Base-by-base conservation (phyloP, 2,888 invertebrate species). In the Pollenia labialis region DNA sequence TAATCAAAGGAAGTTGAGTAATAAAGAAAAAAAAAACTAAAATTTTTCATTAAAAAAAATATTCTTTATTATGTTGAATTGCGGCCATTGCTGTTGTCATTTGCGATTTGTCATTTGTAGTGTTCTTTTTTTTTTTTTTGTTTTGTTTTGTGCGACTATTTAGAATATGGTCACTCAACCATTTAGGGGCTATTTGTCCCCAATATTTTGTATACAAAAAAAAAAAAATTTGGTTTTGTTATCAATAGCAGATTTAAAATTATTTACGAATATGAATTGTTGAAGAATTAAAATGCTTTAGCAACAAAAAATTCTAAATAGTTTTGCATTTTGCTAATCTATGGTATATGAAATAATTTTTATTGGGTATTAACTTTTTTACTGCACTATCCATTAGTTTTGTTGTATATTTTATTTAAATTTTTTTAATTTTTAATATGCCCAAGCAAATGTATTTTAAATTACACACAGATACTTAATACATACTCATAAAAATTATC, bases 171-270 rank as follows among this genome's bases (percentile, higher is more conserved):
- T 58, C 75, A 79, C 69, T 71, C 69, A 64, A 82, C 85, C 82
- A 82, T 86, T 86, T 86, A 74, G 62, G 75, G 81, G 40, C 46
- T 18, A 80, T 62, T 85, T 87, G 87, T 81, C 83, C 85, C 69
- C 82, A 83, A 77, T 87, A 72, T 52, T 18, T 52, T 82, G 8
- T 23, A 23, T 52, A 52, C 11, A 10, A 16, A 12, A 50, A 56
- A 60, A 8, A 40, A 40, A 48, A 44, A 4, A 0, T 32, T 32
- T 32, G 32, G 32, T 32, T 32, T 32, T 32, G 32, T 32, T 32
- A 32, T 32, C 32, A 32, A 6, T 32, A 32, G 32, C 32, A 32
- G 32, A 32, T 32, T 32, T 4, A 6, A 32, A 32, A 32, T 32
- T 32, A 32, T 6, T 4, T 4, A 44, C n/a, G 52, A 64, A 1